Evolutionary conservation across 2,888 invertebrate genomes (phyloP), one percentile per base, ranked within the genome.

Genomic region (Calameuta filiformis): DNA sequence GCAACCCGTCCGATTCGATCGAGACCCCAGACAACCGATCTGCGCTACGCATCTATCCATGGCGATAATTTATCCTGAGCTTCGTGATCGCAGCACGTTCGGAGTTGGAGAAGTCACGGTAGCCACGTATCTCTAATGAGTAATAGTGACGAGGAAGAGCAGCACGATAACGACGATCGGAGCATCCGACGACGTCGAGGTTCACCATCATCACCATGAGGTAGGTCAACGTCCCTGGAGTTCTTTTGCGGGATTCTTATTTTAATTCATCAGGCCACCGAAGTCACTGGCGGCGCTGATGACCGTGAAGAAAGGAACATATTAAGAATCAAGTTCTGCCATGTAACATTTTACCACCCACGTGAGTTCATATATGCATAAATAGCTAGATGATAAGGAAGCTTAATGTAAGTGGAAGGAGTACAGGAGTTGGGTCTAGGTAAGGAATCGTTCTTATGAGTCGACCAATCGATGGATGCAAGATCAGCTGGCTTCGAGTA

Each of bases 1-100:
- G 71, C 71, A 71, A 34, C 35, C 23, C n/a, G 68, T 23, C 68
- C n/a, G 68, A 33, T 76, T 75, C 68, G 68, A 35, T 74, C 77
- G 30, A 68, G 30, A 37, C 56, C 56, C 56, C 9, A 56, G 56
- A 56, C 56, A 56, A 56, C 56, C 56, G 56, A 56, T 56, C 56
- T 56, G 56, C 56, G 56, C 56, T 56, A 56, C 56, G 56, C 56
- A 56, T 56, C 56, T 56, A 56, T 56, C 56, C 56, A 23, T 23
- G 56, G 56, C 56, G 56, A 56, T 56, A 56, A 56, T 56, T 56
- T 56, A 56, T 56, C 56, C 56, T 23, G 56, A 56, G 56, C 56
- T 56, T 23, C 56, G 56, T 56, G 56, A 56, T 56, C 56, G 56
- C 56, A 56, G 56, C 23, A 56, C 56, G 56, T 56, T 56, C 23